Base-by-base conservation (phyloP, 2,797 vertebrate species). In the Oreochromis mossambicus region DNA sequence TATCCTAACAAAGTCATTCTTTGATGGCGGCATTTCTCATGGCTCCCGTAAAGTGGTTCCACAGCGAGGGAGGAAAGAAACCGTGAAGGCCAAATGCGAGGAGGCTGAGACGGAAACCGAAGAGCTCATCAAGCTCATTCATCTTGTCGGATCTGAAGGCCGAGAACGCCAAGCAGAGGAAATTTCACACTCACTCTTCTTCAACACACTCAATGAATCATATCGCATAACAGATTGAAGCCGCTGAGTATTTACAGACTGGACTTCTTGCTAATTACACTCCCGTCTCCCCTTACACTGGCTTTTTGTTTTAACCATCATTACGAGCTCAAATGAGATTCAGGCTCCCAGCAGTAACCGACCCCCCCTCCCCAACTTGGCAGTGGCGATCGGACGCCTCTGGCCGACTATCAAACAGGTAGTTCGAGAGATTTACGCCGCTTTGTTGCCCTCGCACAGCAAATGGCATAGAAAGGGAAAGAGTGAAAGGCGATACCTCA, bases 121-220 rank as follows among this genome's bases (percentile, higher is more conserved):
- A 94, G 91, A 95, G 93, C 93, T 95, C 92, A 93, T 94, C 95
- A 94, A 94, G 93, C 90, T 95, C 94, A 95, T 96, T 93, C 92
- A 93, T 96, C 95, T 96, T 96, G 88, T 91, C 34, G 76, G 88
- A 90, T 92, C 79, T 93, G 90, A 94, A 91, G 90, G 83, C 90
- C 43, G 56, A 82, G 89, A 91, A 92, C 84, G 86, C 79, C 91
- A 85, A 94, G 88, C 87, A 8, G 82, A 86, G 87, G 83, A 79
- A 80, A 92, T 95, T 93, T 93, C 92, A 94, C 91, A 93, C 91
- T 88, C 86, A 3, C 87, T 92, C 88, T n/a, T 94, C 92, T 90
- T 61, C 88, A 91, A 78, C 91, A 78, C 88, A 81, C 83, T 84
- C 92, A 8, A 83, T 92, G 92, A 94, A 93, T 95, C 92, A 90